Percentiles rank a stretch among this genome's conserved stretches.
These are phyloP conservation scores for Marcusenius ussheri DNA, from an alignment of 2,113 vertebrate genomes.

Conservation along the genomic window DNA sequence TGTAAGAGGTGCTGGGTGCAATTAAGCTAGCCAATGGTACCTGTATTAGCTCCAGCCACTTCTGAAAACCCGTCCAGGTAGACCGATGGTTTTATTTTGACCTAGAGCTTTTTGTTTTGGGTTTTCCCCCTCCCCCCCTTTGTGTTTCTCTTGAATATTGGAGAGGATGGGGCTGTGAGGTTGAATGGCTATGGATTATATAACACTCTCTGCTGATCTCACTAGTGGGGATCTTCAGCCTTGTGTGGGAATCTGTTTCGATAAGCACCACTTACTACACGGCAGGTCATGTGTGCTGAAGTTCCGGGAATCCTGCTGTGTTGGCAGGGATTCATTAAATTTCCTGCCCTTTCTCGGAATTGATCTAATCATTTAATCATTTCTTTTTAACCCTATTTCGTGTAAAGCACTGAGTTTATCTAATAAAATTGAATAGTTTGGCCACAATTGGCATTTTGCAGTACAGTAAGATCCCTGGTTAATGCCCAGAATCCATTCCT, in stretches of 20 bases:
- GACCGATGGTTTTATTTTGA: background rate
- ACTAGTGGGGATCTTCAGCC: background rate
- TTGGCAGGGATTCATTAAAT: conserved; percentile 8
- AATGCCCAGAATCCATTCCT: background rate
- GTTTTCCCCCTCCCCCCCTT: background rate
- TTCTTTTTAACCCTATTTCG: background rate
- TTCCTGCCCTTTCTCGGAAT: background rate
- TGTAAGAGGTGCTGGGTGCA: conserved; percentile 90
- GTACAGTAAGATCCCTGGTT: background rate
- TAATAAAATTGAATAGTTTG: conserved; percentile 5
- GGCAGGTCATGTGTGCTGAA: background rate
- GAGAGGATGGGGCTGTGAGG: background rate
- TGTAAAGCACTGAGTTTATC: conserved; percentile 3
- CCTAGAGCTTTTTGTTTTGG: background rate
- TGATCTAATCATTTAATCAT: background rate
- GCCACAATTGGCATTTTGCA: background rate
- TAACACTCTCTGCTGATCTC: background rate
- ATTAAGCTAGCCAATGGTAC: conserved; percentile 99
- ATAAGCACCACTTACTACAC: conserved; percentile 3
- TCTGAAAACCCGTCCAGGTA: conserved; percentile 98
- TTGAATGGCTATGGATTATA: background rate
- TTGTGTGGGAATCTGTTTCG: background rate
- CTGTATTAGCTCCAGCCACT: conserved; percentile 96
- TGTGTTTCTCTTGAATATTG: background rate
- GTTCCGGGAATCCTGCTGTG: conserved; percentile 3